These are phyloP conservation scores for Arvicanthis niloticus DNA, from an alignment of 2,113 vertebrate genomes.

Conservation along the genomic window DNA sequence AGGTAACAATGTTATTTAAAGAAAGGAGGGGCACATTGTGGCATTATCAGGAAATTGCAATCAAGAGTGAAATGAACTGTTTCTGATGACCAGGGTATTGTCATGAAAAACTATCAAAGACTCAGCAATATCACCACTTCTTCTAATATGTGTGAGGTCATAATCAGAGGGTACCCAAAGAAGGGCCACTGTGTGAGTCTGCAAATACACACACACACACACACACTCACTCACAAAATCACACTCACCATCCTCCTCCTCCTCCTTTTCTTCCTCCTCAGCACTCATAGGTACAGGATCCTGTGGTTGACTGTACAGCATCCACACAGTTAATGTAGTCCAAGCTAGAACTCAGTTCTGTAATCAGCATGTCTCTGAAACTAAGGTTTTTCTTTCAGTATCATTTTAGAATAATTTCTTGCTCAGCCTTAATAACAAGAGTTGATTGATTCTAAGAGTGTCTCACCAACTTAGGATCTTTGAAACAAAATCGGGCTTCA, in stretches of 20 bases:
- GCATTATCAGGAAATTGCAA: background rate
- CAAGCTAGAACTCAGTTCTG: background rate
- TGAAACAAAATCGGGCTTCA: background rate
- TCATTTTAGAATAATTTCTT: background rate
- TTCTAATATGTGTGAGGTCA: background rate
- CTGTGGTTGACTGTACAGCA: background rate
- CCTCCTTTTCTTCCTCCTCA: background rate
- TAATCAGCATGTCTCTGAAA: background rate
- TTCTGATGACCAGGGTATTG: background rate
- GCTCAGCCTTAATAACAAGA: conserved; percentile 7
- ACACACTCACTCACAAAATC: background rate
- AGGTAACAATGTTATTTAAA: background rate
- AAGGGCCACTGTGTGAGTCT: background rate
- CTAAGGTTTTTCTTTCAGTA: background rate
- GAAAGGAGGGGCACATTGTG: background rate
- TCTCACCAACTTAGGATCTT: background rate
- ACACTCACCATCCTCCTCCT: no score
- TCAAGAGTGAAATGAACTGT: background rate
- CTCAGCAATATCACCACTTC: background rate
- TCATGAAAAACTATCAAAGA: background rate
- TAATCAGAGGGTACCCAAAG: background rate
- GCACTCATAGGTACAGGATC: background rate
- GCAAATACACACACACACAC: background rate
- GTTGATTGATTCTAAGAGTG: background rate
- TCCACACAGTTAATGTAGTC: background rate